Evolutionary conservation across 1,140 invertebrate species (phyloP), one percentile per base, ranked within the genome.

Genomic region (Micrasema longulum): DNA sequence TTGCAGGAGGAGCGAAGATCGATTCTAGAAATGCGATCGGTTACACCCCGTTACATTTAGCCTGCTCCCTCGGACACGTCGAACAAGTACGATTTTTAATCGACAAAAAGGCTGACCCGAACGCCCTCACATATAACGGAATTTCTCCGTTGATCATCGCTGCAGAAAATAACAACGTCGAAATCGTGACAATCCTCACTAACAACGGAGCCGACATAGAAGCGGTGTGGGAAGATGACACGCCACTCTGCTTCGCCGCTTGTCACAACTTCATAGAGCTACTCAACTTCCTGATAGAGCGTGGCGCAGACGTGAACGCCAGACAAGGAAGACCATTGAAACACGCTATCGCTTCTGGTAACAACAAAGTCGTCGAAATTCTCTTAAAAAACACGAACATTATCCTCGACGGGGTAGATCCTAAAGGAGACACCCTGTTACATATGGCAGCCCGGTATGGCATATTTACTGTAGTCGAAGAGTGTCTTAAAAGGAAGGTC

Each of bases 1-100:
- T 26, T 35, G 35, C 6, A 22, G 14, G 36, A 5, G 55, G 55
- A 60, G 55, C 55, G 1, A 36, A 60, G 12, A 14, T 60, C 41
- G 36, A 60, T 41, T 11, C 14, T 11, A 60, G 20, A 41, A 20
- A 2, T 11, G 22, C 6, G 1, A 12, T 11, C n/a, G 36, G 18
- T 41, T 18, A 0, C 55, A 60, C 55, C 20, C 55, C 55, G 9
- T 22, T 60, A 16, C 31, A 43, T 14, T 4, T 16, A 38, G 55
- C 55, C 2, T 60, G 35, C 11, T 10, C 12, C 10, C 1, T 11
- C 1, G 55, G 55, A n/a, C 16, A 11, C 16, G 12, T 6, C 12
- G 3, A 41, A 41, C 10, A n/a, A 1, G 55, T 22, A 0, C n/a
- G 41, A 38, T 20, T 7, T 41, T 41, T 60, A 18, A 20, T 60